Evolutionary conservation across 2,888 invertebrate genomes (phyloP).

Genomic region (Malachius bipustulatus): DNA sequence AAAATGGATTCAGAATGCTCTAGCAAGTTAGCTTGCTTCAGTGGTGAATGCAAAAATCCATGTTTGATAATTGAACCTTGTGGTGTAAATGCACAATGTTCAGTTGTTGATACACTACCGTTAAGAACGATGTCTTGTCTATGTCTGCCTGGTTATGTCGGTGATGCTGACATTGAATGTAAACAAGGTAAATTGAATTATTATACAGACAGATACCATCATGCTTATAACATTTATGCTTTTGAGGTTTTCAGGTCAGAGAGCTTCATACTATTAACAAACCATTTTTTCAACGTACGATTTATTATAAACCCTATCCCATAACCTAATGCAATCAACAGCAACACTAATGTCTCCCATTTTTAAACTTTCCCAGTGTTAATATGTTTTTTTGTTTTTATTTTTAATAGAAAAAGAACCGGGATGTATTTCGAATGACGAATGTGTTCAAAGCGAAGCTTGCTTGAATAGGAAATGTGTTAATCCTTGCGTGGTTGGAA

Average conservation of each 20-base stretch:
- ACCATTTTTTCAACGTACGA: slow-evolving; percentile 17
- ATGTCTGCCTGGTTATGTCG: slow-evolving; percentile 69
- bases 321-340: slow-evolving; percentile 17
- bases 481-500: slow-evolving; percentile 58
- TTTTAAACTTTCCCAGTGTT: slow-evolving; percentile 10
- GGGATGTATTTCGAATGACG: slow-evolving; percentile 58
- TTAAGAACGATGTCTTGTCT: slow-evolving; percentile 80
- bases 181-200: slow-evolving; percentile 54
- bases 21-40: slow-evolving; percentile 74
- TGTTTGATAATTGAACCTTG: slow-evolving; percentile 68
- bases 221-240: too few relatives aligned
- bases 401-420: slow-evolving; percentile 30
- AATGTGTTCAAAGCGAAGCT: slow-evolving; percentile 59
- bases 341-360: slow-evolving; percentile 20
- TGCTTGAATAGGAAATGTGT: slow-evolving; percentile 63
- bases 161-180: slow-evolving; percentile 79
- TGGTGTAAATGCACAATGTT: slow-evolving; percentile 67
- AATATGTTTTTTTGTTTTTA: slow-evolving; percentile 12
- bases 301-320: slow-evolving; percentile 9
- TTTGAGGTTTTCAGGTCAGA: slow-evolving; percentile 11
- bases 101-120: slow-evolving; percentile 75
- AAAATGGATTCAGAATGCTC: slow-evolving; percentile 73
- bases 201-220: too few relatives aligned
- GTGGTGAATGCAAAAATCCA: slow-evolving; percentile 67
- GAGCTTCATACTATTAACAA: too few relatives aligned